Evolutionary conservation across 2,113 vertebrate species (phyloP).

Genomic region (Sinosuthora webbiana): DNA sequence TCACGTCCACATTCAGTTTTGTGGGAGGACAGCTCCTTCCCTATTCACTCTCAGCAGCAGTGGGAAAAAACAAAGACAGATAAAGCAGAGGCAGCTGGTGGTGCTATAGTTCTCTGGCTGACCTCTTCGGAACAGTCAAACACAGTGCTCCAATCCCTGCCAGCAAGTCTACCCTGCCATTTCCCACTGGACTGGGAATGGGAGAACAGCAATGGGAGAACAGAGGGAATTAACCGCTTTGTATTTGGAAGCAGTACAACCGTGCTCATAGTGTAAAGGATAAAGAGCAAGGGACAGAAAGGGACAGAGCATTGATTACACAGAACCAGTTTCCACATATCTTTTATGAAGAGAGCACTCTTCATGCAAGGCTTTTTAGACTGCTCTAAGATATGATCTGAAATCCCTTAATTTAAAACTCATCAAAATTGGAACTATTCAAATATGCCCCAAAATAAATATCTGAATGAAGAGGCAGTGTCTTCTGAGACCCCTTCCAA

Average conservation of each 20-base stretch:
- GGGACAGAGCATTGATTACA: neutral
- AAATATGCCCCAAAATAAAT: neutral
- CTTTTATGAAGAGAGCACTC: neutral
- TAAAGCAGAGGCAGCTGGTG: slow-evolving; percentile 6
- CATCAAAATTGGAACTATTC: neutral
- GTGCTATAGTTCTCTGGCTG: neutral
- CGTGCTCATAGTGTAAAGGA: neutral
- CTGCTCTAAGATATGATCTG: neutral
- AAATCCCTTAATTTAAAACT: neutral
- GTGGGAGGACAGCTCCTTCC: slow-evolving; percentile 9
- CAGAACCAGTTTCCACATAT: neutral
- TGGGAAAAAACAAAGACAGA: neutral
- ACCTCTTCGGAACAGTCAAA: neutral
- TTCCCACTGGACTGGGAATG: neutral
- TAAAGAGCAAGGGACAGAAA: neutral
- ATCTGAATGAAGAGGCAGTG: neutral
- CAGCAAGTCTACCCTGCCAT: neutral
- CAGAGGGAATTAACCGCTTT: neutral
- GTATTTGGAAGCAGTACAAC: neutral
- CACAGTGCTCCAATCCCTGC: neutral
- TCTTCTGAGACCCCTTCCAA: neutral
- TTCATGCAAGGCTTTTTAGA: neutral
- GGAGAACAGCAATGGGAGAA: neutral
- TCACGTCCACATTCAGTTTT: neutral
- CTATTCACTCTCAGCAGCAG: neutral